Conservation (phyloP, 2,888 invertebrate genomes). For the Athetis lepigone region DNA sequence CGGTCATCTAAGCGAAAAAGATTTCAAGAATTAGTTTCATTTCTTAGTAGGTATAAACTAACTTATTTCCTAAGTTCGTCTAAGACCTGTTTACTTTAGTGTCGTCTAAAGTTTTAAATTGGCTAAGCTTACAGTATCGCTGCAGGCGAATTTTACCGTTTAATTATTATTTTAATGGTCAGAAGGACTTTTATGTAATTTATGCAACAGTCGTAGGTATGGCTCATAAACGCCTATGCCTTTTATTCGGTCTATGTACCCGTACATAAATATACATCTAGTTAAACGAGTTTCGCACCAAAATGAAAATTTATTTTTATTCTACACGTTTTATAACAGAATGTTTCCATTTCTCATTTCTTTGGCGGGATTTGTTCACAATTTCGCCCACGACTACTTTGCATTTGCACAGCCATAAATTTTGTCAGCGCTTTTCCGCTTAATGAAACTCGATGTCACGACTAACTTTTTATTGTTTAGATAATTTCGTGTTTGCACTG, state of each 20-base stretch:
- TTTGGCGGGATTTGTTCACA: constrained; percentile 78
- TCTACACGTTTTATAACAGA: constrained; percentile 73
- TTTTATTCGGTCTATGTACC: constrained; percentile 23
- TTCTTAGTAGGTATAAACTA: constrained; percentile 60
- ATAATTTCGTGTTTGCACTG: constrained; percentile 66
- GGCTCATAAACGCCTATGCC: constrained; percentile 29
- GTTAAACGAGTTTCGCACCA: constrained; percentile 51
- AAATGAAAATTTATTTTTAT: constrained; percentile 74
- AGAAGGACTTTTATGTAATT: constrained; percentile 21
- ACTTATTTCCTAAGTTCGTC: constrained; percentile 66
- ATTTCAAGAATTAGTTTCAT: constrained; percentile 75
- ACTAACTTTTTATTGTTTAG: constrained; percentile 72
- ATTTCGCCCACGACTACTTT: constrained; percentile 77
- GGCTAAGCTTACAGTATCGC: neutral
- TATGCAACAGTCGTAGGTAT: constrained; percentile 14
- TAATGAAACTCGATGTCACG: constrained; percentile 83
- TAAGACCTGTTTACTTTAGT: constrained; percentile 17
- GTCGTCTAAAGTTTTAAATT: constrained; percentile 12
- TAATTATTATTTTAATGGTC: constrained; percentile 4
- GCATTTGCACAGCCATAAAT: constrained; percentile 78
- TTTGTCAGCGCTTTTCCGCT: constrained; percentile 74
- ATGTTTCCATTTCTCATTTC: constrained; percentile 76
- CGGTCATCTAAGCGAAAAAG: constrained; percentile 62
- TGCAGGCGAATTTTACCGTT: neutral
- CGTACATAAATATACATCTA: constrained; percentile 45